Evolutionary conservation across 2,888 invertebrate genomes (phyloP).

Genomic region (Lycia hirtaria): DNA sequence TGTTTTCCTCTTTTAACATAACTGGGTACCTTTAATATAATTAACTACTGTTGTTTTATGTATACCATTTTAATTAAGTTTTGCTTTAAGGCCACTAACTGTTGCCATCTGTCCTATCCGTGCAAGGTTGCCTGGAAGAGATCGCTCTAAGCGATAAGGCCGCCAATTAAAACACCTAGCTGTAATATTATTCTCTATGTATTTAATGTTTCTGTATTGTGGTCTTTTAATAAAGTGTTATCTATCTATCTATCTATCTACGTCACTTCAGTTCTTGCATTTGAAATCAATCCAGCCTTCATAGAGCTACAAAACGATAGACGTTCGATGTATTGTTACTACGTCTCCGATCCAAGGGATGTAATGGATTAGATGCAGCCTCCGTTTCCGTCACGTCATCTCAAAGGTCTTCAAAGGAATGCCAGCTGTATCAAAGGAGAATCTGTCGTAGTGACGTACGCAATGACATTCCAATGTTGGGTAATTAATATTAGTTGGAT

Average conservation of each 20-base stretch:
- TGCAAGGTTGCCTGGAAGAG: too few species aligned
- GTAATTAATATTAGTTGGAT: slow-evolving; percentile 8
- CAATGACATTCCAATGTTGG: neutral
- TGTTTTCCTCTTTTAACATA: too few species aligned
- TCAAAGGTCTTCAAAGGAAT: slow-evolving; percentile 21
- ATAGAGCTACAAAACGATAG: neutral
- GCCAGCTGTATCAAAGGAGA: slow-evolving; percentile 16
- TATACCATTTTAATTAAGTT: too few species aligned
- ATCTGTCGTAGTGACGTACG: neutral
- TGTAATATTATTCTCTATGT: too few species aligned
- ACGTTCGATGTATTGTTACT: slow-evolving; percentile 9
- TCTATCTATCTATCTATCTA: neutral
- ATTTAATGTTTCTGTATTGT: too few species aligned
- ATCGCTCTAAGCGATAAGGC: too few species aligned
- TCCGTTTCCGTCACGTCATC: slow-evolving; percentile 11
- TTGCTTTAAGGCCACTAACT: too few species aligned
- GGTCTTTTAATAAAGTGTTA: too few species aligned
- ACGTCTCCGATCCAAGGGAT: slow-evolving; percentile 3
- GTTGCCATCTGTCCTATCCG: too few species aligned
- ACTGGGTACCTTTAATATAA: too few species aligned
- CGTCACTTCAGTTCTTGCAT: neutral
- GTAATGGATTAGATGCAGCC: slow-evolving; percentile 33
- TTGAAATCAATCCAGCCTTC: neutral
- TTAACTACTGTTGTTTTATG: too few species aligned
- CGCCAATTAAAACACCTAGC: too few species aligned